Base-by-base conservation (phyloP, 2,888 invertebrate genomes). In the Netelia inedita region DNA sequence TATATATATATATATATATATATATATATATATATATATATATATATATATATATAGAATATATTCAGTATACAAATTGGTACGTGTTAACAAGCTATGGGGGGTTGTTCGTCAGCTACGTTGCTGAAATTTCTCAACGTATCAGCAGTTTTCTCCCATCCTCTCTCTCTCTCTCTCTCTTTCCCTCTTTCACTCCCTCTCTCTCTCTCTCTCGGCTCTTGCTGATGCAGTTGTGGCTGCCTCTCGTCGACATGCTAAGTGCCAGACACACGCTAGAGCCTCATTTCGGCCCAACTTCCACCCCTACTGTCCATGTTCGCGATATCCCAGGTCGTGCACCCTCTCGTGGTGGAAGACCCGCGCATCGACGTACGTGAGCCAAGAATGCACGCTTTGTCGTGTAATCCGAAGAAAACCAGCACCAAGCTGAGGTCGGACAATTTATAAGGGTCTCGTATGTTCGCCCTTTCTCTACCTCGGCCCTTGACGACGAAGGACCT, bases 211-310 rank as follows among this genome's bases (percentile, higher is more conserved):
- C 69, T 79, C 71, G 69, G 81, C 78, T 72, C 75, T 82, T 79
- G 82, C 82, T 82, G 85, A 85, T 85, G 85, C 79, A 82, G 82
- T 79, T 85, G 83, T 73, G 85, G 82, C 85, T 83, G 80, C 79
- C 83, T 80, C 85, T 85, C 69, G 80, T 81, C 76, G 80, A 78
- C 69, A 72, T 63, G 83, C 83, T 78, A 85, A 83, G 85, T 81
- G 80, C 83, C 65, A 83, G 80, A 81, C 80, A 81, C 80, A 83
- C 74, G 85, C 76, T 72, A 75, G 85, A 74, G 59, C 71, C 75
- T 74, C 74, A 19, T 65, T 72, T 55, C 72, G 11, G 43, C 72
- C 65, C 65, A 19, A 9, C 8, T 19, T 57, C 57, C 9, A n/a
- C 57, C 9, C 57, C 10, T 57, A 21, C 19, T 57, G 6, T 69